Base-by-base conservation (phyloP, 2,888 invertebrate genomes). In the Agriopis marginaria region DNA sequence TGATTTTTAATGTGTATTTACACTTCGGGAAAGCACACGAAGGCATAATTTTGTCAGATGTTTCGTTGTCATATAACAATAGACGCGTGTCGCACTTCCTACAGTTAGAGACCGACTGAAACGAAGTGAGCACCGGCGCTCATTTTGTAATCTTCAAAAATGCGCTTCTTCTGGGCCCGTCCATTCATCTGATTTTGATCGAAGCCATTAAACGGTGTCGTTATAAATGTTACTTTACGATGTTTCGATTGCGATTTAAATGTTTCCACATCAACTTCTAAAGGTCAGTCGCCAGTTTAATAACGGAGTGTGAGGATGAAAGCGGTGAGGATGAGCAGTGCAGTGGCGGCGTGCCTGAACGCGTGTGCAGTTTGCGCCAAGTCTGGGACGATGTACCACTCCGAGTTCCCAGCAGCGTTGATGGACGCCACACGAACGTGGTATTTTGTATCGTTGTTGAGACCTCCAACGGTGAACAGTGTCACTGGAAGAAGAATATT, bases 371-470 rank as follows among this genome's bases (percentile, higher is more conserved):
- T 88, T 50, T 72, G 68, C 1, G 86, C 80, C 4, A 77, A 75
- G 0, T 79, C 81, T 0, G 74, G 66, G 10, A 86, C 70, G 23
- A 82, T 82, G 51, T 89, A 61, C 91, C 91, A 93, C 40, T 90
- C 90, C 0, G 93, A 94, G 75, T 82, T 83, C 0, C 93, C 92
- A 0, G 93, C 93, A 0, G 86, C 85, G 76, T 94, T 94, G 50
- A 87, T 80, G 40, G 89, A 84, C 47, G 89, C 85, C 1, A 91
- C 90, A 0, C 91, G 87, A 11, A 82, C 89, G 81, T 90, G 86
- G 83, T 85, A 94, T 7, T 72, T 68, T 0, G 93, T 94, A 14
- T 68, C 67, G 76, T 92, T 93, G 3, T 76, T 45, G 32, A 94
- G 80, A 0, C 85, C 84, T 10, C 85, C 89, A 54, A 92, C 85